phyloP scores from a whole-genome alignment of 2,113 vertebrate genomes.

The Thinocorus orbignyianus region DNA sequence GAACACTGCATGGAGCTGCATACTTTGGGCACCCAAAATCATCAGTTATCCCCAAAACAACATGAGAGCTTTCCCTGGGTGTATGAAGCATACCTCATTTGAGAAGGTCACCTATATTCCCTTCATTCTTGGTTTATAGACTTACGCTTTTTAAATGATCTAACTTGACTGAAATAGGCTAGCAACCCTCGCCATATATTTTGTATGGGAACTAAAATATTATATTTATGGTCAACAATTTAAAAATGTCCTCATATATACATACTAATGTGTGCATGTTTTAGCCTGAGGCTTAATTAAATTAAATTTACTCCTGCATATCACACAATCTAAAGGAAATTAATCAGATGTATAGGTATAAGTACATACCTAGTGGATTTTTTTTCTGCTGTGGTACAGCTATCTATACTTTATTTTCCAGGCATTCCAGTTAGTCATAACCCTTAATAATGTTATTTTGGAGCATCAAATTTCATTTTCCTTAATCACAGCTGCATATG shows the following conservation, averaged over 20 bases:
- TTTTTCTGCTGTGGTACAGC: not conserved
- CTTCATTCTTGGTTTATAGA: not conserved
- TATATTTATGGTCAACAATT: not conserved
- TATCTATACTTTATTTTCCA: not conserved
- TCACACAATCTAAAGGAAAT: not conserved
- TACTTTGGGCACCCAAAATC: not conserved
- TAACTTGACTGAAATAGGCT: not conserved
- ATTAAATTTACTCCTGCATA: not conserved
- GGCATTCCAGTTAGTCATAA: not conserved
- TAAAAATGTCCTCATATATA: not conserved
- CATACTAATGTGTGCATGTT: not conserved
- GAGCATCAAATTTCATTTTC: not conserved
- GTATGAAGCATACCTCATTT: not conserved
- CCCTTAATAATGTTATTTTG: not conserved
- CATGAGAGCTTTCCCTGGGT: not conserved
- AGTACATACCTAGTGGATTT: not conserved
- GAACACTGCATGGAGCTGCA: rapidly evolving
- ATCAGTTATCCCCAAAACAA: not conserved
- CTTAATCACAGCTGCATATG: not conserved
- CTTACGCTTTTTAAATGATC: not conserved
- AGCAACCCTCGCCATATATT: not conserved
- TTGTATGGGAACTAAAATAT: not conserved
- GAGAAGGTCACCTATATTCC: not conserved
- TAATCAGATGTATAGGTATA: not conserved
- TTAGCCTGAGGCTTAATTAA: not conserved